Conservation (phyloP, 2,113 vertebrate species). For the Sebastes schlegelii region DNA sequence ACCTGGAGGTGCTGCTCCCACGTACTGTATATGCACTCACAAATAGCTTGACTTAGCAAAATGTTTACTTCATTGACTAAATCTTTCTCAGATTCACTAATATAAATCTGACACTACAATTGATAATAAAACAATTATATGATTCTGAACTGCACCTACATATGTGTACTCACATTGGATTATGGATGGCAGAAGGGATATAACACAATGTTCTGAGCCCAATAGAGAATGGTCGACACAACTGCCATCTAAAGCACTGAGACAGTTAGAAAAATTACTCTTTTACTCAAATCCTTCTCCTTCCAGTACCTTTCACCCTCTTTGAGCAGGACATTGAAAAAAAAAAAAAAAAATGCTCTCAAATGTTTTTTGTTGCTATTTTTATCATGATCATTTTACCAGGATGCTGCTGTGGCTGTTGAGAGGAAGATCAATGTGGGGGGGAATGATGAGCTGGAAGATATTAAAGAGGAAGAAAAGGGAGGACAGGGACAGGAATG, state of each 20-base stretch:
- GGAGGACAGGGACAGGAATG: background rate
- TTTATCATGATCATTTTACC: conserved; percentile 35
- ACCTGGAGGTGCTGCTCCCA: too few species aligned
- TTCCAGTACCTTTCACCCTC: background rate
- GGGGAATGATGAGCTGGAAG: conserved; percentile 49
- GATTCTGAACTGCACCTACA: background rate
- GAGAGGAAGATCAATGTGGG: conserved; percentile 42
- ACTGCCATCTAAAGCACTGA: background rate
- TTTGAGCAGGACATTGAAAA: background rate
- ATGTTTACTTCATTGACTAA: background rate
- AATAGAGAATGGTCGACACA: background rate
- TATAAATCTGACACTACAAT: background rate
- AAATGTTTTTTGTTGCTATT: conserved; percentile 44
- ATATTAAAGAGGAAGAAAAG: conserved; percentile 28
- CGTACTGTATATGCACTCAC: too few species aligned
- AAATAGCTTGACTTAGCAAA: background rate
- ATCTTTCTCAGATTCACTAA: background rate
- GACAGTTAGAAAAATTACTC: background rate
- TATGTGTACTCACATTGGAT: background rate
- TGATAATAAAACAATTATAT: background rate
- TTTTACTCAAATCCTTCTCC: background rate
- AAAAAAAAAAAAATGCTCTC: background rate
- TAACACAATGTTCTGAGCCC: background rate
- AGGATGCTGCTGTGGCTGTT: conserved; percentile 22
- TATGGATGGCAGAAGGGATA: background rate